A percentile compares a stretch with the other conserved stretches of the same genome.
Evolutionary conservation across 2,888 invertebrate species (phyloP).

Genomic region (Clitarchus hookeri): DNA sequence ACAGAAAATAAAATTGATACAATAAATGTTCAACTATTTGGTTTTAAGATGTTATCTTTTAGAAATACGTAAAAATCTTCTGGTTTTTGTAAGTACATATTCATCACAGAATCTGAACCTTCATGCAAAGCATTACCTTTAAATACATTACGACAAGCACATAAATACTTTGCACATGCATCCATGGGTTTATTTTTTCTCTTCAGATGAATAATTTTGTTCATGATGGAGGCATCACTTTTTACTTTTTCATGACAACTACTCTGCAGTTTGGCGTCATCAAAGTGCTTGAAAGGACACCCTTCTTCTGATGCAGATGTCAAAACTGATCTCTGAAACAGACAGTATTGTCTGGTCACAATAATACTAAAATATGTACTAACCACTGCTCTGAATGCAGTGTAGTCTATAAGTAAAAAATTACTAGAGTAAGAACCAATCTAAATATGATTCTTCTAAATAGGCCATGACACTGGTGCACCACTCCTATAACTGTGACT

Average conservation of each 20-base stretch:
- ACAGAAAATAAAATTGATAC: too few species aligned
- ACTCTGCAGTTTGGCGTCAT: constrained; percentile 53
- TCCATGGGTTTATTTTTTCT: constrained; percentile 21
- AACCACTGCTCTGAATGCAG: too few species aligned
- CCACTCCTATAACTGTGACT: too few species aligned
- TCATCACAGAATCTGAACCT: neutral
- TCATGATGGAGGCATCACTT: neutral
- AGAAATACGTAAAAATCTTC: neutral
- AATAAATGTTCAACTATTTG: neutral
- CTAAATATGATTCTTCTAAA: neutral
- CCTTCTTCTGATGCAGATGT: constrained; percentile 62
- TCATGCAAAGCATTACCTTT: neutral
- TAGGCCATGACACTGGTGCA: too few species aligned
- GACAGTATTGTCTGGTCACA: neutral
- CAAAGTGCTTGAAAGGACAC: constrained; percentile 67
- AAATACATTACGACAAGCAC: neutral
- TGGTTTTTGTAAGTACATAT: neutral
- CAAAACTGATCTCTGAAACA: constrained; percentile 50
- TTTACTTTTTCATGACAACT: neutral
- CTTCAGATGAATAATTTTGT: constrained; percentile 20
- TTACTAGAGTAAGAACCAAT: too few species aligned
- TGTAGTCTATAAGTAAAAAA: too few species aligned
- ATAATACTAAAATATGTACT: too few species aligned
- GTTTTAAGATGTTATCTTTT: neutral
- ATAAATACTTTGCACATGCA: constrained; percentile 23